Conservation (phyloP, 2,113 vertebrate genomes). For the Parotia lawesii region DNA sequence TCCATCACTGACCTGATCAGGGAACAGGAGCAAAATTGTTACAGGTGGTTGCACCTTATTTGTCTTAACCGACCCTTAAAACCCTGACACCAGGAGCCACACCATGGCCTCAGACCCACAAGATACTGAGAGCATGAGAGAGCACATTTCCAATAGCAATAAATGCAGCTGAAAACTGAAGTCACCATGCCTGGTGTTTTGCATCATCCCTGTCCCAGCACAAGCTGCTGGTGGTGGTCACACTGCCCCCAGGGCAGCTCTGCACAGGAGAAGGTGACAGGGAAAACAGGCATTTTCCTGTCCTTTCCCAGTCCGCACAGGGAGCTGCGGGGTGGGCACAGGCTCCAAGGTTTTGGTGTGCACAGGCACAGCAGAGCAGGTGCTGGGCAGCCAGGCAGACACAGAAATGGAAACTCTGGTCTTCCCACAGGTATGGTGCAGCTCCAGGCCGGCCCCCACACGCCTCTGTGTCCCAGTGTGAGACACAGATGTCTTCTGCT, state of each 20-base stretch:
- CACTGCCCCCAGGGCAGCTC: neutral
- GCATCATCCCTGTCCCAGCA: neutral
- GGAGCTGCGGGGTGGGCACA: neutral
- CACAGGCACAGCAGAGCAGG: neutral
- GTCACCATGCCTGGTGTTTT: neutral
- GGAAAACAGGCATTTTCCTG: neutral
- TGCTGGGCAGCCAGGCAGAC: neutral
- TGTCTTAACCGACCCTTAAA: neutral
- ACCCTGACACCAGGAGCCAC: neutral
- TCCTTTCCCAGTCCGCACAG: neutral
- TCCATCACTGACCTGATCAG: neutral
- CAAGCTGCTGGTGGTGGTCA: neutral
- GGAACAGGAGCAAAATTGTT: neutral
- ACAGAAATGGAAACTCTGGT: neutral
- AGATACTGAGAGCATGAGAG: neutral
- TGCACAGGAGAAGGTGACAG: neutral
- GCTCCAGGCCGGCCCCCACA: neutral
- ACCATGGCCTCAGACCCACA: neutral
- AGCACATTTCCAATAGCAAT: neutral
- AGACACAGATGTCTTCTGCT: neutral
- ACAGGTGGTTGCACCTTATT: neutral
- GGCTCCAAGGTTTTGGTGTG: neutral
- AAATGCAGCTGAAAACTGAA: neutral
- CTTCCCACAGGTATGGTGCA: neutral
- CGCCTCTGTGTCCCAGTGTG: neutral